Base-by-base conservation (phyloP, 1,140 invertebrate genomes). In the Zaprionus africanus region DNA sequence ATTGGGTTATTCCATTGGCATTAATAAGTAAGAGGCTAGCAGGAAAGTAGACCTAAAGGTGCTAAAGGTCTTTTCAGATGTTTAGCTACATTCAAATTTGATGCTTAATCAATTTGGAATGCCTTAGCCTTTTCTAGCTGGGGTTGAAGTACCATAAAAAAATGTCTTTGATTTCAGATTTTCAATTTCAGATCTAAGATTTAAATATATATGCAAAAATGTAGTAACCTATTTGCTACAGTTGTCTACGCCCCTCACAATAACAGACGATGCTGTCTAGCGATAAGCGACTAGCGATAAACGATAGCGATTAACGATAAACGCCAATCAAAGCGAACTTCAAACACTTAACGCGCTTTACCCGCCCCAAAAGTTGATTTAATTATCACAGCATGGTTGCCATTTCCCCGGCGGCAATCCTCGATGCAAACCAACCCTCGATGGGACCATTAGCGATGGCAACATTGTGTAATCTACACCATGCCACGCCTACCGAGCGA, bases 331-430 rank as follows among this genome's bases (percentile, higher is more conserved):
- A 80, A 82, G 73, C 78, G 69, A 82, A 81, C 82, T 85, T 85
- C 82, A 79, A 85, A 81, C 78, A 78, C 28, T 81, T 83, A 70
- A 76, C 38, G 66, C 66, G 66, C 76, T 56, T 74, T 60, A 43
- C 53, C 67, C 83, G 70, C 78, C 81, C 68, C 85, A 34, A 78
- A 79, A 81, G 84, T 81, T 88, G 65, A 88, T 88, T 88, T 80
- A 88, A 88, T 88, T 88, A 90, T 88, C 84, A 59, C 84, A 88
- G 84, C 84, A 90, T 88, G 84, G 81, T 88, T 79, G 84, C 78
- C 74, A 65, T 53, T 64, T 64, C 38, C 36, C 36, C 1, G 60
- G 31, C 31, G 69, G 22, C 57, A 61, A 31, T 57, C 69, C 70
- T 58, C n/a, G 15, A 46, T 19, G 24, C 49, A 17, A 38, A 61